Conservation (phyloP, 2,113 vertebrate species). For the Pachyramphus minor region DNA sequence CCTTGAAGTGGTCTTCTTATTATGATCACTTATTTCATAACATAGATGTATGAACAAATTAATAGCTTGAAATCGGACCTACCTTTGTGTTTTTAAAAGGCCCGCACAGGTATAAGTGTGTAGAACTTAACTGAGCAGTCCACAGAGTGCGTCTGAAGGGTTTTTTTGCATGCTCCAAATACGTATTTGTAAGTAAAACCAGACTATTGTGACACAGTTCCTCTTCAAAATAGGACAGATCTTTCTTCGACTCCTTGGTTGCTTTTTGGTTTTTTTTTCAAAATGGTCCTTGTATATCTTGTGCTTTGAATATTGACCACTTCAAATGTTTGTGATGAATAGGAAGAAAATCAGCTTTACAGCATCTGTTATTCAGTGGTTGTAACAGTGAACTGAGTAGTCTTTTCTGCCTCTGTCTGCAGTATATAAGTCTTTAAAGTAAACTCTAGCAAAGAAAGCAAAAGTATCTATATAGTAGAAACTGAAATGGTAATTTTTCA, state of each 20-base stretch:
- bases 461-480: neutral
- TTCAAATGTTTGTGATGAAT: neutral
- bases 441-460: neutral
- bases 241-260: neutral
- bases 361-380: neutral
- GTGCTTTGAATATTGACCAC: neutral
- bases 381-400: neutral
- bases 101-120: neutral
- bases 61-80: neutral
- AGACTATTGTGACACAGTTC: neutral
- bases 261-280: neutral
- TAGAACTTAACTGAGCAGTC: neutral
- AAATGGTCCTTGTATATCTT: neutral
- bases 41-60: neutral
- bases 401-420: neutral
- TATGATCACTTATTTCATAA: neutral
- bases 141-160: neutral
- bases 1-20: neutral
- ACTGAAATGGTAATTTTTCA: neutral
- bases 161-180: neutral
- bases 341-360: neutral
- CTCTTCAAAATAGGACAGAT: neutral
- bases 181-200: neutral
- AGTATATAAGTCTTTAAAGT: neutral
- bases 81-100: neutral